Evolutionary conservation across 2,888 invertebrate species (phyloP).

Genomic region (Campoletis raptor): DNA sequence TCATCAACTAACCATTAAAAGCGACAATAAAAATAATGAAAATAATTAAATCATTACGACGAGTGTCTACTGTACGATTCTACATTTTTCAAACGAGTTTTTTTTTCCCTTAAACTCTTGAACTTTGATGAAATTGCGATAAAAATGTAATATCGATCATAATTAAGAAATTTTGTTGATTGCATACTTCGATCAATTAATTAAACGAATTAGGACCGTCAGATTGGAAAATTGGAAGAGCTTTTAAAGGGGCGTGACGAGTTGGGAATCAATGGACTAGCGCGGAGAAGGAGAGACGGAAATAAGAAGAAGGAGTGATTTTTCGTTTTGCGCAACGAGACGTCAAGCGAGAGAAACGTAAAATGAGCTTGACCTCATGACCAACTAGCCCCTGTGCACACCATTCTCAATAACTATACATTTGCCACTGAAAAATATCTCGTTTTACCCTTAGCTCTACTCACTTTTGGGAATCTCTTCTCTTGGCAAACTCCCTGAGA

Average conservation of each 20-base stretch:
- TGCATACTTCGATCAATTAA: background rate
- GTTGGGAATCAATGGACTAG: background rate
- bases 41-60: no score
- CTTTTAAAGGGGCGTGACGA: background rate
- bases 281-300: background rate
- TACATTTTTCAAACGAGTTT: no score
- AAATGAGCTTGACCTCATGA: conserved; percentile 2
- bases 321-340: background rate
- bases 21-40: no score
- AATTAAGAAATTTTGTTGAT: background rate
- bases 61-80: no score
- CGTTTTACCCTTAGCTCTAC: background rate
- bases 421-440: background rate
- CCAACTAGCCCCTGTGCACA: background rate
- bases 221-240: background rate
- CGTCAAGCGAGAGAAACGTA: background rate
- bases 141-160: background rate
- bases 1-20: background rate
- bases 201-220: background rate
- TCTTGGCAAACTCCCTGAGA: background rate
- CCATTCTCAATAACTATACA: background rate
- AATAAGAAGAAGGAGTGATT: background rate
- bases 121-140: background rate
- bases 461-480: background rate
- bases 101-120: no score